phyloP scores from a whole-genome alignment of 35 echinoderm and acorn worm genomes.

The Acanthaster planci region DNA sequence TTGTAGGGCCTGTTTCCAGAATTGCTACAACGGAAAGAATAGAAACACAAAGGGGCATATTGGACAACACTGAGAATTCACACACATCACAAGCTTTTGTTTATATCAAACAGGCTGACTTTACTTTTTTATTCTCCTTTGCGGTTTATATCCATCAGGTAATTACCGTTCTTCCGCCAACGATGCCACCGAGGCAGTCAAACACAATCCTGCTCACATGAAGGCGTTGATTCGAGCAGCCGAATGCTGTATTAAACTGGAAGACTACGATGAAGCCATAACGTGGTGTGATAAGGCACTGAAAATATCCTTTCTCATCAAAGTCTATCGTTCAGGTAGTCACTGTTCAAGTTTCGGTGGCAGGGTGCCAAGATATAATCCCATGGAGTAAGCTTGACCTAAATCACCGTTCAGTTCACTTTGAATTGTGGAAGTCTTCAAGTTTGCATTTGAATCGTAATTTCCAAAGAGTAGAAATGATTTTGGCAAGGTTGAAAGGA shows the following conservation, averaged over 20 bases:
- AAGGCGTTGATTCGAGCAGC: conserved; percentile 54
- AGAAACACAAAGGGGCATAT: neutral
- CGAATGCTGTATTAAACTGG: conserved; percentile 61
- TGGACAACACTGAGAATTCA: neutral
- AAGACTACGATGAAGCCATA: conserved; percentile 42
- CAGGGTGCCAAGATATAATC: neutral
- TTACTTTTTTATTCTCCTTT: neutral
- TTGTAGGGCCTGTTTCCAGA: neutral
- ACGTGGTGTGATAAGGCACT: conserved; percentile 69
- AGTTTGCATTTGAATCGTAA: too few species aligned
- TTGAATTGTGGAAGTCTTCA: too few species aligned
- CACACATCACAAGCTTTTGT: too few species aligned
- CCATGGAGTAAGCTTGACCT: too few species aligned
- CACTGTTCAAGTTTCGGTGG: neutral
- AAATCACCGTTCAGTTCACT: too few species aligned
- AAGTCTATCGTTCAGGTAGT: too few species aligned
- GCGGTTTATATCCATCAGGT: conserved; percentile 31
- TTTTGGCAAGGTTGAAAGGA: too few species aligned
- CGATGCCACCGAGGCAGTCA: conserved; percentile 55
- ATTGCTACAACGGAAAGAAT: neutral
- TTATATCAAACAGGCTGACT: neutral
- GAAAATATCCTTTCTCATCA: conserved; percentile 44
- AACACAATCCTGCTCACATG: conserved; percentile 60
- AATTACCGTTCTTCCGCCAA: conserved; percentile 70
- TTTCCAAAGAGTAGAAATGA: too few species aligned